Evolutionary conservation across 2,888 invertebrate species (phyloP).

Genomic region (Saturnia japonica): DNA sequence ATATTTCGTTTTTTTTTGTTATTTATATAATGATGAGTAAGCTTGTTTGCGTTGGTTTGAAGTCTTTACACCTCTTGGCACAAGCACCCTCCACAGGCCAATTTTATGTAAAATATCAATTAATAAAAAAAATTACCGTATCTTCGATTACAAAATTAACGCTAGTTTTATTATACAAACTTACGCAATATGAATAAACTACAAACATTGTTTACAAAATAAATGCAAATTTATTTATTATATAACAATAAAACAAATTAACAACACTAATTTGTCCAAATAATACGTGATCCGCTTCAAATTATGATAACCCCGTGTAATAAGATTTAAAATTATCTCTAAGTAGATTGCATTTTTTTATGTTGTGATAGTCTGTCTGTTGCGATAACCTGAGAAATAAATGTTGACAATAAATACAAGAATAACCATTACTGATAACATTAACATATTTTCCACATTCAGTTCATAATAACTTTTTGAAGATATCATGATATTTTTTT

Average conservation of each 20-base stretch:
- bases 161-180: too few relatives aligned
- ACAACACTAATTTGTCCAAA: constrained; percentile 1
- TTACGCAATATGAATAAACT: background rate
- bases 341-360: background rate
- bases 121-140: too few relatives aligned
- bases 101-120: too few relatives aligned
- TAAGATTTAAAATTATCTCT: background rate
- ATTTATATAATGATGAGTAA: too few relatives aligned
- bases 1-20: too few relatives aligned
- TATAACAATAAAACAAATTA: background rate
- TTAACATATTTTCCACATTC: background rate
- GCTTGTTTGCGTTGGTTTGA: too few relatives aligned
- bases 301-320: background rate
- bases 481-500: too few relatives aligned
- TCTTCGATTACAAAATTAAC: too few relatives aligned
- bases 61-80: too few relatives aligned
- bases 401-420: background rate
- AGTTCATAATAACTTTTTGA: too few relatives aligned
- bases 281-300: background rate
- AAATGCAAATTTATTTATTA: background rate
- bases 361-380: background rate
- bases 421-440: background rate
- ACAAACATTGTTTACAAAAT: background rate
- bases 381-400: background rate
- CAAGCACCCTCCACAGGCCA: too few relatives aligned